Evolutionary conservation across 2,888 invertebrate genomes (phyloP), one percentile per base, ranked within the genome.

Genomic region (Hemicrepidius hirtus): DNA sequence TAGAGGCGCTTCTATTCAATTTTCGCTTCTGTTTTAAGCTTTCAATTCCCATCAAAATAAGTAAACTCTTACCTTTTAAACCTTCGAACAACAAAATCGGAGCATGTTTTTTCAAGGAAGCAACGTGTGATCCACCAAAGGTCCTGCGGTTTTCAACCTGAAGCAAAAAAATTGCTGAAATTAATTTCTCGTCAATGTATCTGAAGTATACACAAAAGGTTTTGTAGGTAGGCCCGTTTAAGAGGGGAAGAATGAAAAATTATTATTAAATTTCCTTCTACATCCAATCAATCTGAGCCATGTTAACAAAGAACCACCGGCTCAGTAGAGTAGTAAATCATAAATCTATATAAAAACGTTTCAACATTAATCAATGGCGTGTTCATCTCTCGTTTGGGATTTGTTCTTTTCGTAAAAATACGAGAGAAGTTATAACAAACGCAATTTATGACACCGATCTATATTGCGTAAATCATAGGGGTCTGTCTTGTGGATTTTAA

Each of bases 121-220:
- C 37, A 20, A 9, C 28, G 12, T 10, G 5, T 3, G 57, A 10
- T 10, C 12, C 32, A 20, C 57, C 9, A 18, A 37, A 37, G 20
- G 5, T 12, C 12, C 32, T 32, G 13, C 24, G 5, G 9, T 37
- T 12, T 32, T 32, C 1, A 32, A n/a, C 57, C 32, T 13, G 20
- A 35, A 37, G 57, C 32, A 55, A 57, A 37, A n/a, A 57, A 57
- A 37, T 35, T n/a, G 12, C 37, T 37, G 20, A 57, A 57, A 57
- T 57, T 57, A 57, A 57, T 57, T 57, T 57, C 37, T 40, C 24
- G 37, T 57, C 57, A 20, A 57, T 57, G 55, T 16, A 55, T 37
- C 9, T 57, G 57, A 57, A 37, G 57, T 32, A 16, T 3, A 20
- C 57, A 57, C 57, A 57, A 57, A 57, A 37, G 37, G 20, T 37